These are phyloP conservation scores for Platalea minor DNA, from an alignment of 2,797 vertebrate genomes.

Conservation along the genomic window DNA sequence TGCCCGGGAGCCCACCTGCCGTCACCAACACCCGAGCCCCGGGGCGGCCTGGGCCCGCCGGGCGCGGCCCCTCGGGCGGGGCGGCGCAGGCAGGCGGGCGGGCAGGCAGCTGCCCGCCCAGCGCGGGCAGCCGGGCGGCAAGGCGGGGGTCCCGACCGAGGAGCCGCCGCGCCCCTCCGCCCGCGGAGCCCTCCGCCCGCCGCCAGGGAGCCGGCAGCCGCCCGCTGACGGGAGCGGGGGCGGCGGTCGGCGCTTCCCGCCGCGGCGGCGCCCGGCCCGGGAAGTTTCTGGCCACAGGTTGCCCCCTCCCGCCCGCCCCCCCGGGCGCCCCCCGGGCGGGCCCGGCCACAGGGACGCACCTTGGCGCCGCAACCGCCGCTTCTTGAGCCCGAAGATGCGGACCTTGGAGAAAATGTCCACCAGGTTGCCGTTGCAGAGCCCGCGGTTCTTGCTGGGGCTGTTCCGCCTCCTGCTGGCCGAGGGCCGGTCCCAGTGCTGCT, in stretches of 20 bases:
- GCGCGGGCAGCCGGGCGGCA: background rate
- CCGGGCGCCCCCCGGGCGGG: background rate
- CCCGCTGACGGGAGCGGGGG: background rate
- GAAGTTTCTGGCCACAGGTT: conserved; percentile 18
- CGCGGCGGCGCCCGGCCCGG: background rate
- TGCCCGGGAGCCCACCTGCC: background rate
- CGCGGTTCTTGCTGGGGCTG: conserved; percentile 97
- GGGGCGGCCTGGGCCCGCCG: background rate
- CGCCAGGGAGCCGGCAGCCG: background rate
- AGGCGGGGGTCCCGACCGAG: background rate
- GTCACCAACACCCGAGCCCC: background rate
- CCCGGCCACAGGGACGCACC: conserved; percentile 78
- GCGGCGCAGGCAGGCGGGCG: background rate
- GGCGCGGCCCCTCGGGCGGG: background rate
- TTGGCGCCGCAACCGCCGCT: conserved; percentile 97
- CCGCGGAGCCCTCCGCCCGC: background rate
- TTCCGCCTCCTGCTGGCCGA: conserved; percentile 90
- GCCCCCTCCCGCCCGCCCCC: background rate
- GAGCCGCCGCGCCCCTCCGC: background rate
- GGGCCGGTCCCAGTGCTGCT: conserved; percentile 96
- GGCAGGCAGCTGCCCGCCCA: background rate
- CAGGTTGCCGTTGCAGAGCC: conserved; percentile 97
- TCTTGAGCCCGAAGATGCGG: conserved; percentile 99
- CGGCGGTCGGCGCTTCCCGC: background rate
- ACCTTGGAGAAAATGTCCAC: conserved; percentile 99